phyloP scores from a whole-genome alignment of 2,888 invertebrate genomes.

The Dryocosmus kuriphilus region DNA sequence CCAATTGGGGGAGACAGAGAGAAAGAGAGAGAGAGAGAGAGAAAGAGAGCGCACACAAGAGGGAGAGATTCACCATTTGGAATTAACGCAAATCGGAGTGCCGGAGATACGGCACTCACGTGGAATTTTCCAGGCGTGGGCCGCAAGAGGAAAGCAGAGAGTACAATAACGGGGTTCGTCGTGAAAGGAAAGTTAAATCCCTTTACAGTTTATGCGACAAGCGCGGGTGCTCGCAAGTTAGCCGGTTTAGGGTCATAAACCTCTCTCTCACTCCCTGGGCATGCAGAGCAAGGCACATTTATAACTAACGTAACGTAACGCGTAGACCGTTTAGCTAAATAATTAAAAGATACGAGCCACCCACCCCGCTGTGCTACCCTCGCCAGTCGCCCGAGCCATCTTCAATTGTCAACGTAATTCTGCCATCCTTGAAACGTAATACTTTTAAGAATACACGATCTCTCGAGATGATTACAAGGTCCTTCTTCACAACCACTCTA shows the following conservation, averaged over 20 bases:
- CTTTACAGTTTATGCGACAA: conserved; percentile 74
- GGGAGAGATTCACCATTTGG: conserved; percentile 58
- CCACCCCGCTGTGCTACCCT: conserved; percentile 45
- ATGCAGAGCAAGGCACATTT: conserved; percentile 69
- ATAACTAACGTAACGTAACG: conserved; percentile 71
- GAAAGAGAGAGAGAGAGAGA: conserved; percentile 41
- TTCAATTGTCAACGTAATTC: conserved; percentile 51
- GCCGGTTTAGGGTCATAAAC: conserved; percentile 74
- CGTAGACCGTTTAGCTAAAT: conserved; percentile 71
- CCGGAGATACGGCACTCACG: conserved; percentile 53
- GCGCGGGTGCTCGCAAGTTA: conserved; percentile 70
- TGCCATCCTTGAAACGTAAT: conserved; percentile 48
- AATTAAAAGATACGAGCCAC: conserved; percentile 74
- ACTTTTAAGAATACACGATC: conserved; percentile 50
- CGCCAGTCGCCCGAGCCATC: conserved; percentile 46
- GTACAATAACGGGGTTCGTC: conserved; percentile 63
- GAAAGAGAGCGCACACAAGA: conserved; percentile 41
- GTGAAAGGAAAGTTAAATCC: conserved; percentile 75
- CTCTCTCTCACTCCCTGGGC: conserved; percentile 60
- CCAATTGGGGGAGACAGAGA: conserved; percentile 38
- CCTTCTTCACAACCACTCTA: conserved; percentile 24
- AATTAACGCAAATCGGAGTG: conserved; percentile 60
- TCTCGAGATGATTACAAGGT: conserved; percentile 42
- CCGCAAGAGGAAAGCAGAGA: conserved; percentile 60
- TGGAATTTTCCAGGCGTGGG: conserved; percentile 64